These are phyloP conservation scores for Plusia festucae DNA, from an alignment of 2,888 invertebrate genomes.

Conservation along the genomic window DNA sequence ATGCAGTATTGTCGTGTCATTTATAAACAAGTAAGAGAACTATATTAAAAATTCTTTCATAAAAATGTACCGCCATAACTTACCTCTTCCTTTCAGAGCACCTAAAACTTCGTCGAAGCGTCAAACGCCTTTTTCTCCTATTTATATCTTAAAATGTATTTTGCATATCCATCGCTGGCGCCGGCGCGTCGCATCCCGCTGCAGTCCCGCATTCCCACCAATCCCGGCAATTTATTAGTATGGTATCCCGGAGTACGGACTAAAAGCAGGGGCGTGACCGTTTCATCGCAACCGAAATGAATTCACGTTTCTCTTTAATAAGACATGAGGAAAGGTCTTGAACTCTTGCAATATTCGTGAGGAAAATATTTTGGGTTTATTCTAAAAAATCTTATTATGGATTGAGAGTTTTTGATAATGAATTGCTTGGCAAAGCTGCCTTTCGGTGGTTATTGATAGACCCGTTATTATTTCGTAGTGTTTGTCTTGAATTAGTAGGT, in stretches of 20 bases:
- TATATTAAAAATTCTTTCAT: not conserved
- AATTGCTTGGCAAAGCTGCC: not conserved
- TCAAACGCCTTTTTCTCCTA: constrained; percentile 60
- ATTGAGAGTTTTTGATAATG: not conserved
- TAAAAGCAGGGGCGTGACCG: constrained; percentile 52
- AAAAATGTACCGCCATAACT: not conserved
- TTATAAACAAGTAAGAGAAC: not conserved
- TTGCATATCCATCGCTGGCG: constrained; percentile 75
- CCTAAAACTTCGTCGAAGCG: constrained; percentile 21
- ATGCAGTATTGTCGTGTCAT: no score
- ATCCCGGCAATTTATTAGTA: constrained; percentile 68
- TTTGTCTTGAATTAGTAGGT: no score
- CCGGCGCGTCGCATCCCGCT: constrained; percentile 68
- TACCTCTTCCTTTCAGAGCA: not conserved
- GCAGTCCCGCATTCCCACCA: constrained; percentile 64
- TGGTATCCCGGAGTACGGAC: constrained; percentile 59
- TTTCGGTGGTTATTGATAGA: no score
- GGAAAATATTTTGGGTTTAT: not conserved
- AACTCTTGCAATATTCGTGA: not conserved
- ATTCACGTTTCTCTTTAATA: constrained; percentile 63
- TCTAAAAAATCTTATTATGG: not conserved
- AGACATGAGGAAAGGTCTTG: constrained; percentile 49
- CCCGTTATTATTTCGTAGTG: no score
- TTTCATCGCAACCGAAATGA: constrained; percentile 56
- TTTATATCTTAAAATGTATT: constrained; percentile 64